These are phyloP conservation scores for Vannuccia rotundouncinata DNA, from an alignment of 2,888 invertebrate genomes.

Conservation along the genomic window DNA sequence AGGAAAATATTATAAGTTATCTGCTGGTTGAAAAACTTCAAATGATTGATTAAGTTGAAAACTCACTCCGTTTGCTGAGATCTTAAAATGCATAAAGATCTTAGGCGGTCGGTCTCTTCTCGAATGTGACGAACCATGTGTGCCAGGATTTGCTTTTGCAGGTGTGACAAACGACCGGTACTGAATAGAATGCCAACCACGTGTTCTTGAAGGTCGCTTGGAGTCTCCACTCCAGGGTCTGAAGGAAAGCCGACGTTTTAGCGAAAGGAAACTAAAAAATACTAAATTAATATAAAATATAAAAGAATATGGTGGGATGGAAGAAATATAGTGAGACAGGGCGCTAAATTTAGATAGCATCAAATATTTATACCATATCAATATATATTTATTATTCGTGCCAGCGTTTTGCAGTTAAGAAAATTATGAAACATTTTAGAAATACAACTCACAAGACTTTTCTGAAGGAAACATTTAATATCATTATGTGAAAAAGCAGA, in stretches of 20 bases:
- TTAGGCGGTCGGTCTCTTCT: conserved; percentile 67
- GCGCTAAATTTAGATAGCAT: too few species aligned
- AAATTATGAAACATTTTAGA: neutral
- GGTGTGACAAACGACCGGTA: conserved; percentile 74
- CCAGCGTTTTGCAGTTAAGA: neutral
- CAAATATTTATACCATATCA: too few species aligned
- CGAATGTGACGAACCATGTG: conserved; percentile 70
- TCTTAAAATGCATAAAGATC: too few species aligned
- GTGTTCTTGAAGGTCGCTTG: conserved; percentile 74
- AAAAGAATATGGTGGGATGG: too few species aligned
- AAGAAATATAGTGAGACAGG: too few species aligned
- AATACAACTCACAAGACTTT: too few species aligned
- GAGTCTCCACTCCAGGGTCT: conserved; percentile 55
- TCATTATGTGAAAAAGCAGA: neutral
- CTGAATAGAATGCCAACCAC: conserved; percentile 93
- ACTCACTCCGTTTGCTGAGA: too few species aligned
- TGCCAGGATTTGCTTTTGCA: conserved; percentile 79
- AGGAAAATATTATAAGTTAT: too few species aligned
- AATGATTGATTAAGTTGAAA: too few species aligned
- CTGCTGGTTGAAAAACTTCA: too few species aligned
- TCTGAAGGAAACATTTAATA: too few species aligned
- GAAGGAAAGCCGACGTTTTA: neutral
- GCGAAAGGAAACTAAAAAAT: neutral
- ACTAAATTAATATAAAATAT: neutral
- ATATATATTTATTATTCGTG: neutral